These are phyloP conservation scores for Siniperca knerii DNA, from an alignment of 2,113 vertebrate genomes.

Conservation along the genomic window DNA sequence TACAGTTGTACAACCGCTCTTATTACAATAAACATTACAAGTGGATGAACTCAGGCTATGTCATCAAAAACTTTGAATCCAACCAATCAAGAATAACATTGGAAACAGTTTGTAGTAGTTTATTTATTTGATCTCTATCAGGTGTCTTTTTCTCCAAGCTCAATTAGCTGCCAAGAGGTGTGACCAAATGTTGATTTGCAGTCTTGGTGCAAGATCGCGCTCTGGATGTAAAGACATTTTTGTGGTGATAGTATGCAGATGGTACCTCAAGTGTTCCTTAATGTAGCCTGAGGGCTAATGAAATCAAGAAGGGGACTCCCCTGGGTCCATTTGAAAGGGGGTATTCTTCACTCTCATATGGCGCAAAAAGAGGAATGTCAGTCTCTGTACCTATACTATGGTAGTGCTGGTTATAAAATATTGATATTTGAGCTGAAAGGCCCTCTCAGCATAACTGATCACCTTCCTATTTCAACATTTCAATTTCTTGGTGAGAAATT, in stretches of 20 bases:
- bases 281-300: constrained; percentile 49
- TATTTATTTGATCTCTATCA: constrained; percentile 66
- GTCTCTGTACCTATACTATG: constrained; percentile 22
- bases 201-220: not conserved
- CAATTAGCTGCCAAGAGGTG: constrained; percentile 30
- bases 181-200: constrained; percentile 51
- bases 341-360: constrained; percentile 44
- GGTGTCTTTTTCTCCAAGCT: constrained; percentile 23
- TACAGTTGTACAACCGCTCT: constrained; percentile 9
- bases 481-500: not conserved
- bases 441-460: constrained; percentile 46
- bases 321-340: constrained; percentile 60
- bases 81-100: constrained; percentile 66
- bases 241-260: constrained; percentile 27
- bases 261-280: constrained; percentile 29
- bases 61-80: constrained; percentile 41
- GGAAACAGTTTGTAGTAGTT: not conserved
- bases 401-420: constrained; percentile 62
- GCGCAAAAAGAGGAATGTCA: constrained; percentile 26
- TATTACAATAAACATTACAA: constrained; percentile 50
- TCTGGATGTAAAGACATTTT: constrained; percentile 35
- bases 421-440: constrained; percentile 50
- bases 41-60: constrained; percentile 23
- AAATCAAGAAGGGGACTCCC: constrained; percentile 59
- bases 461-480: constrained; percentile 1